Evolutionary conservation across 2,888 invertebrate genomes (phyloP).

Genomic region (Leucozona laternaria): DNA sequence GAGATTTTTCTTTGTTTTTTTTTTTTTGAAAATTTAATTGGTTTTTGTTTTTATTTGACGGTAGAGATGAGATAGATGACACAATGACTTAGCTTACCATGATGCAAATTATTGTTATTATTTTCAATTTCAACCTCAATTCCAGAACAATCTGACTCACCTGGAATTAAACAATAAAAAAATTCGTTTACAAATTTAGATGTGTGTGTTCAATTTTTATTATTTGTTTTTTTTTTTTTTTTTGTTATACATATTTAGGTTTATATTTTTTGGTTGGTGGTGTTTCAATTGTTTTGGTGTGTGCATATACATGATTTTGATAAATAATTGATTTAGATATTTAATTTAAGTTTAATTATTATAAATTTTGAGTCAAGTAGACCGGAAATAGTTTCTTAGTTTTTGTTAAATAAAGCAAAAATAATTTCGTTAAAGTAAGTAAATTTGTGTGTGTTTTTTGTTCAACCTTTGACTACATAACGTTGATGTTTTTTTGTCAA

Average conservation of each 20-base stretch:
- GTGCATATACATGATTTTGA: constrained; percentile 51
- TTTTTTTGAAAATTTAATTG: constrained; percentile 34
- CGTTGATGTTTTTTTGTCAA: background rate
- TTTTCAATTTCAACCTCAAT: constrained; percentile 84
- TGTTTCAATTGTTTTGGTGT: constrained; percentile 31
- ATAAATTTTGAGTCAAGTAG: background rate
- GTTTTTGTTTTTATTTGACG: constrained; percentile 57
- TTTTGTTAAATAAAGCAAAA: background rate
- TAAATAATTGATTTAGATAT: constrained; percentile 36
- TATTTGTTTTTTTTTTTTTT: constrained; percentile 8
- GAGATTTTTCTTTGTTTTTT: constrained; percentile 56
- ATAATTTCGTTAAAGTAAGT: background rate
- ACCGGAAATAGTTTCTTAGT: constrained; percentile 2
- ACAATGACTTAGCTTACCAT: constrained; percentile 84
- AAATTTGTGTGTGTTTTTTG: constrained; percentile 12
- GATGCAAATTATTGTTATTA: constrained; percentile 83
- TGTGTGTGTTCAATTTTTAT: constrained; percentile 48
- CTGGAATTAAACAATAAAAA: constrained; percentile 78
- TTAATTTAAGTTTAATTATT: constrained; percentile 12
- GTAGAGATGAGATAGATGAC: constrained; percentile 82
- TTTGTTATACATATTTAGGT: background rate
- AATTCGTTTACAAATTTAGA: constrained; percentile 24
- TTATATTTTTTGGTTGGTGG: constrained; percentile 10
- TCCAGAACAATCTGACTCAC: constrained; percentile 84
- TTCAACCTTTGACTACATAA: background rate